A percentile compares a stretch with the other conserved stretches of the same genome.
These are phyloP conservation scores for Pterocles burchelli DNA, from an alignment of 2,113 vertebrate genomes.

Conservation along the genomic window DNA sequence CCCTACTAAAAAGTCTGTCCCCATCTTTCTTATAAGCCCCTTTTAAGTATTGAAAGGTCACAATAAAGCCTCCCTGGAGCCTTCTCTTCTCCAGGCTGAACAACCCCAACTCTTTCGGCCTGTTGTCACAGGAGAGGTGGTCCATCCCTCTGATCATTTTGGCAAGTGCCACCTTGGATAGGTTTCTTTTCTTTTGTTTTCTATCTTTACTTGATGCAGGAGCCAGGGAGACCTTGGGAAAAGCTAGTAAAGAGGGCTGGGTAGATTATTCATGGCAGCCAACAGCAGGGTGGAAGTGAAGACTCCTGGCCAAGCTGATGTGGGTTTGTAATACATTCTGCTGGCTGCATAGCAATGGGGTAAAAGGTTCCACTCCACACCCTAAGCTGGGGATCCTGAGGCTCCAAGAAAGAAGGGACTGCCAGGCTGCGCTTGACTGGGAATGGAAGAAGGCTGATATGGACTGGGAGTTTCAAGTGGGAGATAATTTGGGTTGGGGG, in stretches of 20 bases:
- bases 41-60: background rate
- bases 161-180: background rate
- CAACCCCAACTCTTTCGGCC: background rate
- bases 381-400: background rate
- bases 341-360: fast-evolving
- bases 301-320: background rate
- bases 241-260: background rate
- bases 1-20: background rate
- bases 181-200: background rate
- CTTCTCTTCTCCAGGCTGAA: background rate
- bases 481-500: background rate
- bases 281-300: background rate
- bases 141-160: background rate
- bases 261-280: background rate
- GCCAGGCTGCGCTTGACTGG: background rate
- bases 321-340: background rate
- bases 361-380: background rate
- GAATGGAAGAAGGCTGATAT: background rate
- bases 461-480: background rate
- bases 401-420: background rate
- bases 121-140: background rate
- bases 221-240: background rate
- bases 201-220: background rate
- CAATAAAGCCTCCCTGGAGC: background rate
- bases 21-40: background rate